phyloP scores from a whole-genome alignment of 1,140 invertebrate genomes.

The Stegodyphus dumicola region DNA sequence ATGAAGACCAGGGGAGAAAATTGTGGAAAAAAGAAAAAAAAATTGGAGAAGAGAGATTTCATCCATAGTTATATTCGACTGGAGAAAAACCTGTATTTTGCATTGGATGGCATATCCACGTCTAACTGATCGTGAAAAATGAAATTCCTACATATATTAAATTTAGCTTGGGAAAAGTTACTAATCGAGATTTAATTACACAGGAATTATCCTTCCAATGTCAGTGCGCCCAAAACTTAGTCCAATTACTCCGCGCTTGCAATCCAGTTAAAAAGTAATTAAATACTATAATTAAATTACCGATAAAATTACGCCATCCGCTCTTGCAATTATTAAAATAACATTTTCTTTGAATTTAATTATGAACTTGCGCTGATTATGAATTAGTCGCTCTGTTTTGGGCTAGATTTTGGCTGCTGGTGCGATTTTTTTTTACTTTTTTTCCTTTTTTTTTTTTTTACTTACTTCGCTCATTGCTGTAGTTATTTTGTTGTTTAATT shows the following conservation, averaged over 20 bases:
- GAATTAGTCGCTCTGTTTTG: slow-evolving; percentile 61
- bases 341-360: slow-evolving; percentile 62
- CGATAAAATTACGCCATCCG: slow-evolving; percentile 61
- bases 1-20: slow-evolving; percentile 46
- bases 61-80: slow-evolving; percentile 29
- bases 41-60: not conserved
- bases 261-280: slow-evolving; percentile 62
- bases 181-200: slow-evolving; percentile 62
- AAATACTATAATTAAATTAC: slow-evolving; percentile 62
- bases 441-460: slow-evolving; percentile 1
- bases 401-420: slow-evolving; percentile 55
- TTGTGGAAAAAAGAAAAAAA: slow-evolving; percentile 23
- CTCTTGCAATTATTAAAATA: slow-evolving; percentile 61
- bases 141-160: slow-evolving; percentile 62
- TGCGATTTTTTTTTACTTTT: slow-evolving; percentile 42
- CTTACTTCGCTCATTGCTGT: slow-evolving; percentile 40
- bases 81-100: slow-evolving; percentile 57
- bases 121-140: slow-evolving; percentile 57
- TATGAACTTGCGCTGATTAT: slow-evolving; percentile 61
- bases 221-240: slow-evolving; percentile 58
- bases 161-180: slow-evolving; percentile 61
- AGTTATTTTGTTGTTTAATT: slow-evolving; percentile 61
- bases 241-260: slow-evolving; percentile 58
- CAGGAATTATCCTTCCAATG: slow-evolving; percentile 60
- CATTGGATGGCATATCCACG: slow-evolving; percentile 29